Base-by-base conservation (phyloP, 2,797 vertebrate genomes). In the Epinephelus coioides region DNA sequence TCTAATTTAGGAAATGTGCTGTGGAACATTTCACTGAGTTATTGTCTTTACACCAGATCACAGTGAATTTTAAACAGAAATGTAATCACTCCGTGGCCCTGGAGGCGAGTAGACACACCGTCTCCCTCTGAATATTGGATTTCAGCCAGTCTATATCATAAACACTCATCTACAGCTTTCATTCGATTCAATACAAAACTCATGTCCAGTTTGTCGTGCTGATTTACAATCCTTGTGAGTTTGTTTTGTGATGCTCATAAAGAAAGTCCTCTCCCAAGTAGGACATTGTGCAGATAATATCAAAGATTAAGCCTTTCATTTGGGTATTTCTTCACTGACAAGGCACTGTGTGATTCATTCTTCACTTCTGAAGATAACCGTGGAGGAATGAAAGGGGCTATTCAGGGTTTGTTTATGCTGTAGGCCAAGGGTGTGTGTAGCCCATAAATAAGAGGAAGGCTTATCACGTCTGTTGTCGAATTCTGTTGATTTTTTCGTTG, bases 11-110 rank as follows among this genome's bases (percentile, higher is more conserved):
- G 89, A 93, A 93, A 92, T 92, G 91, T 88, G 59, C 90, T 89
- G 91, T 93, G 91, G 84, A 92, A 87, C 91, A 92, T 92, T 92
- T 90, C 79, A 74, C 84, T 89, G 87, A 94, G 85, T 90, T 88
- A 91, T 92, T 87, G 88, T 88, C 82, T 87, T 84, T 88, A 74
- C 75, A 79, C 67, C 66, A 89, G 82, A 85, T 91, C 83, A 73
- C 83, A 81, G 79, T 86, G 86, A 82, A 86, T 89, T 91, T 84
- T 83, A 86, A 90, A 88, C 82, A 88, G 74, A 88, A 90, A 89
- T 80, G 59, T 73, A 90, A 90, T 91, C 89, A 87, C 83, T 74
- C 61, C 47, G 65, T 46, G 69, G 83, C 67, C 63, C 60, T 0
- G 23, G 60, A 76, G 73, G 75, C 70, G 73, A 63, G 38, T 5